Evolutionary conservation across 2,797 vertebrate species (phyloP).

Genomic region (Argentina silus): DNA sequence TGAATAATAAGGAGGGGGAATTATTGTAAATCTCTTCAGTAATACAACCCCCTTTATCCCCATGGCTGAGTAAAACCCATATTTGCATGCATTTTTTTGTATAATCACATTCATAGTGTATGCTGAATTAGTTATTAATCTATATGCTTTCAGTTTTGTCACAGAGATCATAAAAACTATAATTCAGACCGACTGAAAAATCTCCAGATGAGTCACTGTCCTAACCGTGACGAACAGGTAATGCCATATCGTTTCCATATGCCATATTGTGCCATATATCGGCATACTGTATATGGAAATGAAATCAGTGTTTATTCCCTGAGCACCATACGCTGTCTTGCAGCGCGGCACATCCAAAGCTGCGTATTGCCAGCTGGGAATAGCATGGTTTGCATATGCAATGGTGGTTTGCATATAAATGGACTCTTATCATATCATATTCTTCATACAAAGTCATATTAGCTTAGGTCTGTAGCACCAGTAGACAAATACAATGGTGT

Average conservation of each 20-base stretch:
- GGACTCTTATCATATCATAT: conserved; percentile 55
- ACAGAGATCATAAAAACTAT: conserved; percentile 50
- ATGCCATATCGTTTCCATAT: background rate
- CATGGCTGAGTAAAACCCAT: conserved; percentile 63
- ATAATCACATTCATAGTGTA: conserved; percentile 35
- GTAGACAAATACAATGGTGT: conserved; percentile 19
- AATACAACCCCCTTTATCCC: conserved; percentile 69
- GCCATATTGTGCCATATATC: background rate
- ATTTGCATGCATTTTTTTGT: conserved; percentile 66
- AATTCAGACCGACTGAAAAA: conserved; percentile 44
- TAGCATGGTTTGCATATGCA: conserved; percentile 37
- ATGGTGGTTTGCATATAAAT: conserved; percentile 68
- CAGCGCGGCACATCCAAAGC: conserved; percentile 32
- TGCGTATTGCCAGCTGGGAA: conserved; percentile 50
- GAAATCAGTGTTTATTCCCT: conserved; percentile 67
- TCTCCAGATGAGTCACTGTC: conserved; percentile 48
- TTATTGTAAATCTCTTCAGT: conserved; percentile 57
- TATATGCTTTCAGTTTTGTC: conserved; percentile 65
- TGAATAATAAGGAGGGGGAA: conserved; percentile 63
- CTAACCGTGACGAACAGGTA: conserved; percentile 24
- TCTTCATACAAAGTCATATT: conserved; percentile 38
- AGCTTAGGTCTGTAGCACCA: conserved; percentile 20
- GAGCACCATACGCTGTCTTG: conserved; percentile 58
- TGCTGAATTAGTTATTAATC: conserved; percentile 69
- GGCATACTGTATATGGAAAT: conserved; percentile 34